Conservation (phyloP, 2,888 invertebrate genomes). For the Agonopterix heracliana region DNA sequence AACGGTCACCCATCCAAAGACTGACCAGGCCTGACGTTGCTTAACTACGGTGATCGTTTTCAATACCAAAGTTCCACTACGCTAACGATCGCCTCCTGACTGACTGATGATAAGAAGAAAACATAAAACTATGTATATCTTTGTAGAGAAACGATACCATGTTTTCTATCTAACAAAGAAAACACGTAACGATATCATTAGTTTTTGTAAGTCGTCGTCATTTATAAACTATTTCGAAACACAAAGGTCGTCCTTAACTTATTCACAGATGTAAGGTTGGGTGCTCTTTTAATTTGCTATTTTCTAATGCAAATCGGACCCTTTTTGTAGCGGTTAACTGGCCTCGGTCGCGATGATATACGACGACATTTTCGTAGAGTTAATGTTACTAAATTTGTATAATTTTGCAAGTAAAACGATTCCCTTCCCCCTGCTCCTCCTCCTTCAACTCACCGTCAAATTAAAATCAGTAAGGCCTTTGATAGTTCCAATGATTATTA, state of each 20-base stretch:
- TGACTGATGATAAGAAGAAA: too few species aligned
- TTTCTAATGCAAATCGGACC: slow-evolving; percentile 36
- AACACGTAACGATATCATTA: too few species aligned
- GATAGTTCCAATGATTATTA: slow-evolving; percentile 41
- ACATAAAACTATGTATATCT: too few species aligned
- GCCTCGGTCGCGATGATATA: slow-evolving; percentile 42
- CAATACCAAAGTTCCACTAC: too few species aligned
- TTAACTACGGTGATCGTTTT: too few species aligned
- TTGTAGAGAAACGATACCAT: too few species aligned
- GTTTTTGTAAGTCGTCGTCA: too few species aligned
- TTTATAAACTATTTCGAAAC: too few species aligned
- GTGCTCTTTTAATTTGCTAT: slow-evolving; percentile 32
- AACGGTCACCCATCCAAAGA: too few species aligned
- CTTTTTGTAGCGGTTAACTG: slow-evolving; percentile 35
- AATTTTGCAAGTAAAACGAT: slow-evolving; percentile 44
- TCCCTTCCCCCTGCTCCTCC: slow-evolving; percentile 28
- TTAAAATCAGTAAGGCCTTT: slow-evolving; percentile 18
- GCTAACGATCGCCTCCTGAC: too few species aligned
- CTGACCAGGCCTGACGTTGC: too few species aligned
- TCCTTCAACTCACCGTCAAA: slow-evolving; percentile 25
- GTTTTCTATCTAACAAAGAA: too few species aligned
- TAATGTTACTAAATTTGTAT: slow-evolving; percentile 41
- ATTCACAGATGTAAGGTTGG: slow-evolving; percentile 1
- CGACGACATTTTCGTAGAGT: slow-evolving; percentile 38
- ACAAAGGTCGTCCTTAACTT: neutral